Conservation (phyloP, 2,113 vertebrate genomes). For the Dicrurus megarhynchus region DNA sequence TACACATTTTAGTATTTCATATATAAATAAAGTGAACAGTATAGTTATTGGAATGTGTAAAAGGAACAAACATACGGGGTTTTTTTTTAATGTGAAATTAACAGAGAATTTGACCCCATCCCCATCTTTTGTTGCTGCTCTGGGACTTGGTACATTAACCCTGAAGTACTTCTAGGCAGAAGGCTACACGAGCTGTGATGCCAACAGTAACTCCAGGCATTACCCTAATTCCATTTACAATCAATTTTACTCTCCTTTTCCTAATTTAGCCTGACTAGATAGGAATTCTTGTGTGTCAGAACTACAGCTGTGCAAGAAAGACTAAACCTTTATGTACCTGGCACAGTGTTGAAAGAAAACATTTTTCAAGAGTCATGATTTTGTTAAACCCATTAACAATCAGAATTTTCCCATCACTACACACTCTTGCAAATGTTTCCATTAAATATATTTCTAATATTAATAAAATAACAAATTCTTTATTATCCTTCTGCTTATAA, state of each 20-base stretch:
- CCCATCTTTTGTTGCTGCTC: background rate
- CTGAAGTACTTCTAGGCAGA: background rate
- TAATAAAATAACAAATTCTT: constrained; percentile 55
- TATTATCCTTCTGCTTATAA: constrained; percentile 45
- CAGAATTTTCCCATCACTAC: background rate
- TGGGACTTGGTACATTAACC: background rate
- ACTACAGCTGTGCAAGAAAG: background rate
- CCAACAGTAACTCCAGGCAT: background rate
- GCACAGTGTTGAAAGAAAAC: background rate
- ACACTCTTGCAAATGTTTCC: constrained; percentile 32
- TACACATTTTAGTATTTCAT: constrained; percentile 45
- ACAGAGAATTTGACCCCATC: background rate
- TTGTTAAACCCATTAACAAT: background rate
- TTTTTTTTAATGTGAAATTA: background rate
- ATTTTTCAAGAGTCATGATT: background rate
- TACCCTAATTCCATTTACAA: background rate
- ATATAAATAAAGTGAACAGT: constrained; percentile 68
- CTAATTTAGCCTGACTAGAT: background rate
- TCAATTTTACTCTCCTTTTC: background rate
- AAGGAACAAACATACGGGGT: background rate
- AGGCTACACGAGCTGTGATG: background rate
- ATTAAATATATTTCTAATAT: constrained; percentile 61
- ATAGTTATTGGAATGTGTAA: constrained; percentile 29
- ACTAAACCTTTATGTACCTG: background rate
- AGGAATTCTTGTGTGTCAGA: background rate